Base-by-base conservation (phyloP, 2,113 vertebrate genomes). In the Anarhynchus alexandrinus region DNA sequence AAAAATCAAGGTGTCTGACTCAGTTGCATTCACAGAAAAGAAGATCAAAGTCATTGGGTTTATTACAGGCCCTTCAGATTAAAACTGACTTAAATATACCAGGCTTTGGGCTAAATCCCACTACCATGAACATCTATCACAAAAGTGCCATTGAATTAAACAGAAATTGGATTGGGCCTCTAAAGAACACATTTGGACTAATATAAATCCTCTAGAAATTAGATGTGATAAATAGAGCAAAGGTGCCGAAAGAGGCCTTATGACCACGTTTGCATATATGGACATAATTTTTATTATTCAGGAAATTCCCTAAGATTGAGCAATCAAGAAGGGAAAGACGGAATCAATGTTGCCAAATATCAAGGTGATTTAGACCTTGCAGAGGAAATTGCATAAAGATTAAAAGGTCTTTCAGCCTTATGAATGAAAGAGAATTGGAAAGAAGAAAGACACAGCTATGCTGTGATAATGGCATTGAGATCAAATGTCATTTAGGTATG, bases 341-440 rank as follows among this genome's bases (percentile, higher is more conserved):
- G 88, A 94, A 92, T 92, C 82, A 59, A 22, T 92, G 79, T 92
- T 94, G 85, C 88, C 88, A 96, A 93, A 94, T 96, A 95, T 90
- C 88, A 96, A 93, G 79, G 88, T 96, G 82, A 88, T 94, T 95
- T 93, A 96, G 90, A 94, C 72, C 57, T 94, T 90, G 74, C 82
- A 92, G 69, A 93, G 92, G 79, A 96, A 94, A 92, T 94, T 94
- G 64, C 55, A 64, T 83, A 62, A 95, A 94, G 82, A 96, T 94
- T 96, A 92, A 95, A 93, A 92, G 59, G 71, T 90, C 64, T 95
- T 93, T 92, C 79, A 92, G 90, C 74, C 18, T 82, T 86, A 90
- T 90, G 92, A 96, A 94, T 93, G 79, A 95, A 96, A 95, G 64
- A 79, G 73, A 95, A 83, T 55, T 80, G 66, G 36, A 80, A 94